phyloP scores from a whole-genome alignment of 2,797 vertebrate genomes.

The Notolepis coatsorum region DNA sequence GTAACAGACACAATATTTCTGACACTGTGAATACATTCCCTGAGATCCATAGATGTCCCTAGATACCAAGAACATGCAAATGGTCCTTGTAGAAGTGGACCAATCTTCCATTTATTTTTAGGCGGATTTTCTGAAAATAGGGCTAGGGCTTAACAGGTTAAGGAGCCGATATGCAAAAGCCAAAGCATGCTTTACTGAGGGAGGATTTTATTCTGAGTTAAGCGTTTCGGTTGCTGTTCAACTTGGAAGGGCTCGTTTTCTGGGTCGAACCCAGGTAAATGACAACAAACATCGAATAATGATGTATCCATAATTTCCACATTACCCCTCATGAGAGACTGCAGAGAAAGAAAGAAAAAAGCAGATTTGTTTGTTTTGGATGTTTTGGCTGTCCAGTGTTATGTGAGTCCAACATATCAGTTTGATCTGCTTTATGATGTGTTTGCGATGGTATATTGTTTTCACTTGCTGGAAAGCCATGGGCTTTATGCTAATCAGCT shows the following conservation, averaged over 20 bases:
- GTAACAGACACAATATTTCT: too few species aligned
- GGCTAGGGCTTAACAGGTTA: too few species aligned
- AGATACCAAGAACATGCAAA: too few species aligned
- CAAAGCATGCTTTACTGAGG: constrained; percentile 33
- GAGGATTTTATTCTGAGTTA: constrained; percentile 41
- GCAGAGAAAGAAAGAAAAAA: constrained; percentile 18
- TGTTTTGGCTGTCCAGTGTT: constrained; percentile 17
- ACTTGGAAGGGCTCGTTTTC: constrained; percentile 39
- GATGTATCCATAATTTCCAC: constrained; percentile 45
- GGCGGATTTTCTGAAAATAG: too few species aligned
- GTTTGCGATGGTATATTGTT: neutral
- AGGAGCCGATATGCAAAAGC: too few species aligned
- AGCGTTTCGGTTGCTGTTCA: constrained; percentile 42
- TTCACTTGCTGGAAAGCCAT: neutral
- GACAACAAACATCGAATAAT: constrained; percentile 42
- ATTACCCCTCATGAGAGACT: constrained; percentile 27
- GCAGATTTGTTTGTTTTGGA: constrained; percentile 8
- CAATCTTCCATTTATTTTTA: too few species aligned
- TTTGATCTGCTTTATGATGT: neutral
- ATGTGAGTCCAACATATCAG: constrained; percentile 17
- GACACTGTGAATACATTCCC: too few species aligned
- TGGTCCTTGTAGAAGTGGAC: too few species aligned
- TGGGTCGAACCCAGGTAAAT: constrained; percentile 40
- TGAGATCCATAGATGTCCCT: too few species aligned
- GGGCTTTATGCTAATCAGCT: constrained; percentile 9